These are phyloP conservation scores for Tanytarsus gracilentus DNA, from an alignment of 2,888 invertebrate genomes.

Conservation along the genomic window DNA sequence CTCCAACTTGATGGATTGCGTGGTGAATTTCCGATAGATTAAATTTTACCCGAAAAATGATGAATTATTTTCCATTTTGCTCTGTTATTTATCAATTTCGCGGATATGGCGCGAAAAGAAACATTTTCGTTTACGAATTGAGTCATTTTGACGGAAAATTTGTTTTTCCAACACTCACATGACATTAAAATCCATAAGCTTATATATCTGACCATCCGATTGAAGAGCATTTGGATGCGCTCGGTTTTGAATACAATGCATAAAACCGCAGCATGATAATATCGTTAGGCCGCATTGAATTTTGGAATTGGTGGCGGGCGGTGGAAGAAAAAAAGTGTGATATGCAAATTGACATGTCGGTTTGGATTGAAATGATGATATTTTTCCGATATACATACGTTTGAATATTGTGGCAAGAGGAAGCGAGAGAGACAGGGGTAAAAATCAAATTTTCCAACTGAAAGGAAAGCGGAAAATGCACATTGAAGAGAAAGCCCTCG, in stretches of 20 bases:
- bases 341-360: slow-evolving; percentile 9
- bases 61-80: slow-evolving; percentile 11
- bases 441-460: too few species aligned
- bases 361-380: neutral
- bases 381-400: neutral
- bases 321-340: neutral
- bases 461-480: too few species aligned
- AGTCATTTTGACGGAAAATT: too few species aligned
- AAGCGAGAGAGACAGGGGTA: too few species aligned
- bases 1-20: too few species aligned
- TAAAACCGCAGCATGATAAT: slow-evolving; percentile 1
- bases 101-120: neutral
- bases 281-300: slow-evolving; percentile 14
- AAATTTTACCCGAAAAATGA: neutral
- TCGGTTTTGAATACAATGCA: slow-evolving; percentile 5
- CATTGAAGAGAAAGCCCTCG: too few species aligned
- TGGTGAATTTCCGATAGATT: neutral
- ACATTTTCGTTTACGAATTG: slow-evolving; percentile 8
- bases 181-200: too few species aligned
- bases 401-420: too few species aligned
- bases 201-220: too few species aligned
- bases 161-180: too few species aligned
- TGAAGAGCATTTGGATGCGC: too few species aligned
- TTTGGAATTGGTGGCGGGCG: neutral
- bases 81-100: slow-evolving; percentile 13